phyloP scores from a whole-genome alignment of 2,797 vertebrate genomes.

The Potorous gilbertii region DNA sequence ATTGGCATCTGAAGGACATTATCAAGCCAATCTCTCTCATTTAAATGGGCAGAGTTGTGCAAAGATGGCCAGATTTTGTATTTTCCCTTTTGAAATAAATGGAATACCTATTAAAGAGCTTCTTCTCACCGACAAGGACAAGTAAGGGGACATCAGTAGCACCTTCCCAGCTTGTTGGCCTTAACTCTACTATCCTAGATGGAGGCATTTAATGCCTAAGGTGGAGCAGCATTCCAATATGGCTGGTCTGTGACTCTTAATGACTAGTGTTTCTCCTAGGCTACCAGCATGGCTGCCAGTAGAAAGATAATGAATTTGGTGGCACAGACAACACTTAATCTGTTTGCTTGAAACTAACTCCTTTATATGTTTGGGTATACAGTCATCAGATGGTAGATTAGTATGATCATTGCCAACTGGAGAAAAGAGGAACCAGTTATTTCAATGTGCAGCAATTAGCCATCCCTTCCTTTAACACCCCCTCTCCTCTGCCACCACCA shows the following conservation, averaged over 20 bases:
- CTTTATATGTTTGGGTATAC: slow-evolving; percentile 54
- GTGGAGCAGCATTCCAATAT: not conserved
- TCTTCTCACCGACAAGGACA: slow-evolving; percentile 45
- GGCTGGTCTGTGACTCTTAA: slow-evolving; percentile 7
- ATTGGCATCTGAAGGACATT: not conserved
- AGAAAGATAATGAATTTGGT: not conserved
- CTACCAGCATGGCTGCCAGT: not conserved
- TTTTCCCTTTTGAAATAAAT: slow-evolving; percentile 49
- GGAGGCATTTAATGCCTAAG: not conserved
- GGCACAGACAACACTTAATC: slow-evolving; percentile 37
- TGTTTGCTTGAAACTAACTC: slow-evolving; percentile 49
- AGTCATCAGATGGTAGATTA: slow-evolving; percentile 44
- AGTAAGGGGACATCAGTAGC: not conserved
- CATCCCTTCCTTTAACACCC: not conserved
- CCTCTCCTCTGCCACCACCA: not conserved
- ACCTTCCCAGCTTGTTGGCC: not conserved
- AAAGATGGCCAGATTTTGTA: slow-evolving; percentile 25
- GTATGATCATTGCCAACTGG: slow-evolving; percentile 32
- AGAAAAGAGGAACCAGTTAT: slow-evolving; percentile 26
- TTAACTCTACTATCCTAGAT: not conserved
- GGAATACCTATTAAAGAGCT: not conserved
- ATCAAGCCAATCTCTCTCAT: not conserved
- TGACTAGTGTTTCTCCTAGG: slow-evolving; percentile 8
- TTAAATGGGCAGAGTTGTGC: not conserved
- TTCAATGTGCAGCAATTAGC: not conserved